Base-by-base conservation (phyloP, 2,113 vertebrate genomes). In the Periophthalmus modestus region DNA sequence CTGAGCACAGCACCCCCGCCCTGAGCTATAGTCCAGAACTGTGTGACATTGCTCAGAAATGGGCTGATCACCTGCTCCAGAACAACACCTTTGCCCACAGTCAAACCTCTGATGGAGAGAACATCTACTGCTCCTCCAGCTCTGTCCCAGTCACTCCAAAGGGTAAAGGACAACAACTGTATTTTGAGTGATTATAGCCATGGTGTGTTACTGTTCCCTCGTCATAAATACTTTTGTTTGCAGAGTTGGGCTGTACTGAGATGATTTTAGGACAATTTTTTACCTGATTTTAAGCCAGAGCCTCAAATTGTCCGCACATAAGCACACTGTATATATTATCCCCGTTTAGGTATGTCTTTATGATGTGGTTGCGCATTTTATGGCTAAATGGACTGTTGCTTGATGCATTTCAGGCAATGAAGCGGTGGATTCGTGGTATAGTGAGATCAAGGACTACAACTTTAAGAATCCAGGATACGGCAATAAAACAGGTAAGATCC, bases 11-110 rank as follows among this genome's bases (percentile, higher is more conserved):
- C 0, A 52, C 83, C 0, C 69, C 74, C 0, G 55, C 78, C 0
- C 68, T 94, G 68, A 84, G 21, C 1, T 23, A 89, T 0, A 91
- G 48, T 48, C 24, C 5, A 0, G 87, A 90, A 7, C 39, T 94
- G 65, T 80, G 48, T 4, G n/a, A 39, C 0, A 12, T 72, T 0
- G 89, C 91, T 33, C 93, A 93, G 83, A 71, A 74, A 13, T 94
- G 93, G 93, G 93, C 93, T 0, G 61, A 93, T 5, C 57, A 88
- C 58, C 46, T 93, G 72, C 79, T 91, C n/a, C 2, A 7, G 1
- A 73, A 0, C 0, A 62, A 50, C 0, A 0, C 0, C 0, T 0
- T 90, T 9, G 0, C n/a, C 28, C 93, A 94, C 88, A 93, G 93
- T 19, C 0, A 36, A 10, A 87, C 79, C 5, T 0, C 72, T 0